Base-by-base conservation (phyloP, 2,113 vertebrate species). In the Amphiprion ocellaris region DNA sequence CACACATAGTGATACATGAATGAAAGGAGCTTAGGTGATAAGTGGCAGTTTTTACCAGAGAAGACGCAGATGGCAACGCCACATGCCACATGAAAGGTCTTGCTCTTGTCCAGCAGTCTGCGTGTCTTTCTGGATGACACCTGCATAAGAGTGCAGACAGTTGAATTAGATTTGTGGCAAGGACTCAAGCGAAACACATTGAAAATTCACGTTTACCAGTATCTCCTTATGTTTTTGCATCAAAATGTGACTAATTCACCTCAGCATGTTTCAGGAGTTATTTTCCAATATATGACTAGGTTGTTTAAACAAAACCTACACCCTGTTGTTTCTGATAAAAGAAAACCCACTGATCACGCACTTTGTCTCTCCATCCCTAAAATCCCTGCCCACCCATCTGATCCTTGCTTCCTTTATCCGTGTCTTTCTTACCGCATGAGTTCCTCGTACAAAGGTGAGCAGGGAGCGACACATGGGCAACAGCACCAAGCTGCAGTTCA, bases 401-500 rank as follows among this genome's bases (percentile, higher is more conserved):
- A n/a, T 21, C 6, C 14, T 16, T 33, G 1, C 19, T 10, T 30
- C 21, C 21, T 14, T 19, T 11, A 10, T 21, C 50, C 5, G 12
- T 21, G 17, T 80, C 30, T n/a, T 39, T 5, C 93, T 94, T 86
- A 99, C 98, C 95, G 89, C 94, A 84, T 92, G 94, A 44, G 96
- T 95, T 73, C 97, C 97, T 82, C 97, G 89, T 49, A 99, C 89
- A 60, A 95, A 95, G 59, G 97, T 96, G 88, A 99, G 84, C 76
- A 98, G 83, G 6, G 94, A 95, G 16, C 97, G 96, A 75, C 97
- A 99, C 96, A 99, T 95, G 0, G 98, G 97, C 39, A 99, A 83
- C 69, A 99, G 94, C 75, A 98, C 95, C 39, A 99, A 91, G 87
- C 97, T 96, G 95, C 98, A 99, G 94, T 99, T 99, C 87, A 99